A percentile compares a stretch with the other conserved stretches of the same genome.
phyloP scores from a whole-genome alignment of 2,888 invertebrate genomes.

The Troides helena region DNA sequence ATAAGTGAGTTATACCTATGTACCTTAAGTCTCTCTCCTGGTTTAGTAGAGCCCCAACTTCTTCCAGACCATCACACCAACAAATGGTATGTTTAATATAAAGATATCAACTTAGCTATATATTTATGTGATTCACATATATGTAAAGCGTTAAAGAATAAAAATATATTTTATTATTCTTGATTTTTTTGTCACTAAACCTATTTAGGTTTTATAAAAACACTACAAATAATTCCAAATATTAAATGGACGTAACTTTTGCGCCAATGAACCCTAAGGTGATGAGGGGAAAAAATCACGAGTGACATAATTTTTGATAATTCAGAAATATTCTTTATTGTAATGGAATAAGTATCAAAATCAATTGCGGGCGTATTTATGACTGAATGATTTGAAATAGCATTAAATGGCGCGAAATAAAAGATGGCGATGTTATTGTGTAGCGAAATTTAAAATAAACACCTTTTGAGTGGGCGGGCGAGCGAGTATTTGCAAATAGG shows the following conservation, averaged over 20 bases:
- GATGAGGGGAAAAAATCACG: not conserved
- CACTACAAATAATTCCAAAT: no score
- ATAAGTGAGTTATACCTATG: no score
- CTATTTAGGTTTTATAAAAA: no score
- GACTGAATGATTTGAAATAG: slow-evolving; percentile 60
- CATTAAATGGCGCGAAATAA: slow-evolving; percentile 78
- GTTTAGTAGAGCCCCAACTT: no score
- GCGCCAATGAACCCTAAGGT: slow-evolving; percentile 5
- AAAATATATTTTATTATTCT: no score
- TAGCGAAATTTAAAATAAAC: slow-evolving; percentile 76
- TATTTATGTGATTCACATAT: no score
- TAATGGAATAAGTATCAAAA: slow-evolving; percentile 41
- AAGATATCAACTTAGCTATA: no score
- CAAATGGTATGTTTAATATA: no score
- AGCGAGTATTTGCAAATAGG: slow-evolving; percentile 76
- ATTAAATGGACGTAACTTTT: not conserved
- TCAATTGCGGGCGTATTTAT: slow-evolving; percentile 36
- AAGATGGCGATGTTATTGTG: slow-evolving; percentile 70
- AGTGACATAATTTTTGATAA: not conserved
- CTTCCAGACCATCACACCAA: no score
- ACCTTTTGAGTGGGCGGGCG: slow-evolving; percentile 79
- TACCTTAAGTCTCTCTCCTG: no score
- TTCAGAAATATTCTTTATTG: slow-evolving; percentile 35
- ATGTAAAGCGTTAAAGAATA: no score
- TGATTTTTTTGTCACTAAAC: no score